phyloP scores from a whole-genome alignment of 1,140 invertebrate species.

The Scaptomyza pallida region DNA sequence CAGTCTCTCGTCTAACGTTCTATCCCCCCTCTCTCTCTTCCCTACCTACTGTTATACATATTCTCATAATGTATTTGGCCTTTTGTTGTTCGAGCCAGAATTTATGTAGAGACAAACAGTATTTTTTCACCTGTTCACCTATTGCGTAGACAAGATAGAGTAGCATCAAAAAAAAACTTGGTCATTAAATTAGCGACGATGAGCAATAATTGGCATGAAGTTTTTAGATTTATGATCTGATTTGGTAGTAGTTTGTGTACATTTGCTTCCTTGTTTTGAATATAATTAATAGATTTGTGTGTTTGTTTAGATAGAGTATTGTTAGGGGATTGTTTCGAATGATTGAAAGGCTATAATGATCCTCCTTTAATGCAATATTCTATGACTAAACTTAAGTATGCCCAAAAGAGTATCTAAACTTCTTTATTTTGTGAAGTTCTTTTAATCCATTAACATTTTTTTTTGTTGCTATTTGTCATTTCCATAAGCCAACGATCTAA shows the following conservation, averaged over 20 bases:
- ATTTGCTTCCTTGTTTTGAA: neutral
- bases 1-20: slow-evolving; percentile 23
- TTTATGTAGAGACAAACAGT: slow-evolving; percentile 32
- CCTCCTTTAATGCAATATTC: too few species aligned
- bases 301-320: too few species aligned
- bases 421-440: neutral
- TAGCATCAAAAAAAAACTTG: slow-evolving; percentile 13
- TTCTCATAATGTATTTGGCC: slow-evolving; percentile 61
- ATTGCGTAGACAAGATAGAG: neutral
- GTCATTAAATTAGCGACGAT: slow-evolving; percentile 37
- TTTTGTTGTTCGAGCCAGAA: slow-evolving; percentile 55
- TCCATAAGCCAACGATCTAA: slow-evolving; percentile 30
- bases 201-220: neutral
- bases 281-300: neutral
- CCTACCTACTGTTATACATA: slow-evolving; percentile 3
- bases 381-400: too few species aligned
- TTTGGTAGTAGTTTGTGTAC: neutral
- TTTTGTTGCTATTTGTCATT: slow-evolving; percentile 26
- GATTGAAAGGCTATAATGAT: too few species aligned
- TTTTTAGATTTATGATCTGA: neutral
- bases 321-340: too few species aligned
- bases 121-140: slow-evolving; percentile 2
- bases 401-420: slow-evolving; percentile 10
- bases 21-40: slow-evolving; percentile 5
- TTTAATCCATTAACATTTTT: neutral